Conservation (phyloP, 2,888 invertebrate species). For the Odontothrips loti region DNA sequence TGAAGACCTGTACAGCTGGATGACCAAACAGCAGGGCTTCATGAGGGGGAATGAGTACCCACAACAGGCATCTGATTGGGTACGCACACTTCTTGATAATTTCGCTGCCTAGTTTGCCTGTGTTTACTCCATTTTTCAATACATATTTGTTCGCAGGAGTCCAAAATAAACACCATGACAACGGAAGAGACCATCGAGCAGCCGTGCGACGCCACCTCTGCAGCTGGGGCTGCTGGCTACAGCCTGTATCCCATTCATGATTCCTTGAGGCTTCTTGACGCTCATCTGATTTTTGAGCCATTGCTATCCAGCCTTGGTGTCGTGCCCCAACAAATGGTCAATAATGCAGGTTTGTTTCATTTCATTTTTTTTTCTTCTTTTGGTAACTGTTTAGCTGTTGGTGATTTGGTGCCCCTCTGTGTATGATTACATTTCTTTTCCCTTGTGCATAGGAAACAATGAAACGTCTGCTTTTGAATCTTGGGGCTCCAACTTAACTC, state of each 20-base stretch:
- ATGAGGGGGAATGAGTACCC: constrained; percentile 47
- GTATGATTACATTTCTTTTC: neutral
- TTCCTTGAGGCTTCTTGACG: constrained; percentile 79
- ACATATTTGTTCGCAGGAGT: constrained; percentile 43
- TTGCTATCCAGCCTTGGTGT: constrained; percentile 83
- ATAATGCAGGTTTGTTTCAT: constrained; percentile 40
- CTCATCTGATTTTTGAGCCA: constrained; percentile 91
- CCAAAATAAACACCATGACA: constrained; percentile 48
- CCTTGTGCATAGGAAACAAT: neutral
- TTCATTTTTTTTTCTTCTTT: constrained; percentile 25
- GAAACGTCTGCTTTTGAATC: constrained; percentile 66
- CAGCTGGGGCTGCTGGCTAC: constrained; percentile 49
- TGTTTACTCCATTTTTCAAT: too few species aligned
- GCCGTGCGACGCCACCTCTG: constrained; percentile 1
- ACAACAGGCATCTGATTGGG: constrained; percentile 44
- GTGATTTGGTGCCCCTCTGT: neutral
- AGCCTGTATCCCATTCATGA: constrained; percentile 74
- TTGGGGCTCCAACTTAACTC: constrained; percentile 78
- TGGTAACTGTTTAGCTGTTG: constrained; percentile 5
- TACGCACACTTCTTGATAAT: constrained; percentile 37
- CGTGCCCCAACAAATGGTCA: constrained; percentile 77
- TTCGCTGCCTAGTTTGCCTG: neutral
- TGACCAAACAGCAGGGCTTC: constrained; percentile 82
- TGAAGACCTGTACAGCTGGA: constrained; percentile 94
- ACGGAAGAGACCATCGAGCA: constrained; percentile 44